Base-by-base conservation (phyloP, 2,888 invertebrate genomes). In the Drosophila paranaensis region DNA sequence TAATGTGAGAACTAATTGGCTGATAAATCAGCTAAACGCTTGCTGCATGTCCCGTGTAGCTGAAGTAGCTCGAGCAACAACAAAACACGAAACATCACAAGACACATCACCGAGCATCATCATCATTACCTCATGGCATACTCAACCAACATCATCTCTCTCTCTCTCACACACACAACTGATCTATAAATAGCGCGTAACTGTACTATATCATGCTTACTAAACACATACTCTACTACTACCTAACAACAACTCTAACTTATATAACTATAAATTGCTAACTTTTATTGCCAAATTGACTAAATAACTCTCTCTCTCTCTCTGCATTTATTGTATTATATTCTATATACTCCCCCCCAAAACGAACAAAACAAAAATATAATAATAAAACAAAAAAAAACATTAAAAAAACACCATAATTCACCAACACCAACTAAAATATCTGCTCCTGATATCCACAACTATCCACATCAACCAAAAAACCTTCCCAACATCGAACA, bases 281-380 rank as follows among this genome's bases (percentile, higher is more conserved):
- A 76, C 37, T 54, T 62, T 46, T 71, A 75, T 60, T 79, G 69
- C 73, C 46, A 71, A 76, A 74, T 73, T 87, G 56, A 83, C 74
- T 88, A 72, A 85, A 85, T 86, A 83, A 79, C 79, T 88, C 67
- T 85, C 20, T 20, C 20, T 20, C 20, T 20, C 20, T 20, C 71
- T 85, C 71, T 89, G 88, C 85, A 88, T 86, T 86, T 89, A 89
- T 86, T 82, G 87, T 89, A 87, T 83, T 89, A 89, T 86, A 83
- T 90, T 90, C 78, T 90, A 80, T 90, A 81, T 88, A 75, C 84
- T 87, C 61, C 62, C 62, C 66, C 65, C 42, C 40, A 61, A 67
- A 64, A 67, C 43, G 60, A 45, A 60, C 25, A 42, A 46, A 66
- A 46, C 27, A 27, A 35, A 45, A 42, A 46, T 58, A 37, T 58